Conservation (phyloP, 2,888 invertebrate species). For the Lamproptera curius region DNA sequence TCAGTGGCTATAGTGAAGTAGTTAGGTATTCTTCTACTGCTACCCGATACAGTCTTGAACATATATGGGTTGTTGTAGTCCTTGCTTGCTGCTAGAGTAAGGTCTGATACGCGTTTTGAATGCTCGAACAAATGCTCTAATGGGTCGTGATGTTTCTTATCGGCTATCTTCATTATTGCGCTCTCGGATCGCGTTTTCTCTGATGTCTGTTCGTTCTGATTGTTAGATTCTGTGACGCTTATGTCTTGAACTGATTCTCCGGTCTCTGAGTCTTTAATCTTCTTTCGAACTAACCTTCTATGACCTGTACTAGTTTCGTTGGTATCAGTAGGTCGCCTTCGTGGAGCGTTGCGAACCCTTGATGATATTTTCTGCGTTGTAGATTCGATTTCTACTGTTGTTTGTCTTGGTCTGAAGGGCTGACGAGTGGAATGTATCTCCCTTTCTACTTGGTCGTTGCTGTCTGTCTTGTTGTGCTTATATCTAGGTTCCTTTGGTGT, state of each 20-base stretch:
- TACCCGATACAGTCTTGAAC: conserved; percentile 82
- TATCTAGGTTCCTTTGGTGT: conserved; percentile 70
- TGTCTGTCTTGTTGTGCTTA: conserved; percentile 48
- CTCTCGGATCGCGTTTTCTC: conserved; percentile 71
- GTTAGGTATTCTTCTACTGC: conserved; percentile 80
- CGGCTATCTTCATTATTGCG: conserved; percentile 78
- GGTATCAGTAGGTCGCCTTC: conserved; percentile 63
- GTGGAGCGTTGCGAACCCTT: conserved; percentile 57
- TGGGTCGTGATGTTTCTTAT: conserved; percentile 64
- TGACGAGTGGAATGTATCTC: conserved; percentile 47
- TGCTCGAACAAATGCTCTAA: conserved; percentile 70
- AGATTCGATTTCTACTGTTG: conserved; percentile 49
- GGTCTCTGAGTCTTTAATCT: conserved; percentile 57
- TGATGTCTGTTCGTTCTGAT: conserved; percentile 61
- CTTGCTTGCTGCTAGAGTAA: conserved; percentile 85
- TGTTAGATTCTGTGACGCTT: conserved; percentile 54
- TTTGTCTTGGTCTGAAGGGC: conserved; percentile 51
- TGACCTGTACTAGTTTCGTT: conserved; percentile 44
- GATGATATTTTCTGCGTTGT: conserved; percentile 64
- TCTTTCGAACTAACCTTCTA: conserved; percentile 58
- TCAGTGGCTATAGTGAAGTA: conserved; percentile 88
- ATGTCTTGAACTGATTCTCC: conserved; percentile 65
- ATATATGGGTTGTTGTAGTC: conserved; percentile 84
- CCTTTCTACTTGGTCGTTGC: conserved; percentile 53
- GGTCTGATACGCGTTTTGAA: conserved; percentile 84